These are phyloP conservation scores for Ariopsis seemanni DNA, from an alignment of 2,113 vertebrate genomes.

Conservation along the genomic window DNA sequence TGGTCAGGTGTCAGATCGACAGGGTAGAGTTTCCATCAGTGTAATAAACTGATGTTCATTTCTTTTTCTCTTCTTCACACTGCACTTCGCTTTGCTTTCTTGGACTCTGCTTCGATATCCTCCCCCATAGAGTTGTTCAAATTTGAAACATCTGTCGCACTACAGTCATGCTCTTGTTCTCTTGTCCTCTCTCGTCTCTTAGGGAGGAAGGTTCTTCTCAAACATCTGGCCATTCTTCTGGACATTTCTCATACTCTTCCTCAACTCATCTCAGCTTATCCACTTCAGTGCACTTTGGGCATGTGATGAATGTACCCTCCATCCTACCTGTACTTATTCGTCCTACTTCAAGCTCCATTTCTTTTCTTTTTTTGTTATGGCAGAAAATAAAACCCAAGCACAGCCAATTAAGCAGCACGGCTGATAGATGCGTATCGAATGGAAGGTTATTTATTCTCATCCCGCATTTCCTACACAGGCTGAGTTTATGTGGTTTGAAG, in stretches of 20 bases:
- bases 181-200: background rate
- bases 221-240: background rate
- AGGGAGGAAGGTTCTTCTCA: background rate
- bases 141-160: background rate
- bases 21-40: background rate
- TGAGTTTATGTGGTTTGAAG: background rate
- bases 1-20: background rate
- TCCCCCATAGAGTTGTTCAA: background rate
- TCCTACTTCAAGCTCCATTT: background rate
- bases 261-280: slow-evolving; percentile 14
- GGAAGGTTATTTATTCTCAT: background rate
- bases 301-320: background rate
- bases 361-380: background rate
- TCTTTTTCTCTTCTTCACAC: background rate
- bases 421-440: background rate
- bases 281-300: background rate
- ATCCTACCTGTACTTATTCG: background rate
- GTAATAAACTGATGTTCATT: background rate
- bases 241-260: background rate
- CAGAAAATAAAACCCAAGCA: background rate
- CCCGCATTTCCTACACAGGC: background rate
- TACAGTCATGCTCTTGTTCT: background rate
- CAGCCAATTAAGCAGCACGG: slow-evolving; percentile 25
- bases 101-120: background rate
- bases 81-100: background rate